A percentile compares a stretch with the other conserved stretches of the same genome.
phyloP scores from a whole-genome alignment of 2,113 vertebrate genomes.

The Takifugu flavidus region DNA sequence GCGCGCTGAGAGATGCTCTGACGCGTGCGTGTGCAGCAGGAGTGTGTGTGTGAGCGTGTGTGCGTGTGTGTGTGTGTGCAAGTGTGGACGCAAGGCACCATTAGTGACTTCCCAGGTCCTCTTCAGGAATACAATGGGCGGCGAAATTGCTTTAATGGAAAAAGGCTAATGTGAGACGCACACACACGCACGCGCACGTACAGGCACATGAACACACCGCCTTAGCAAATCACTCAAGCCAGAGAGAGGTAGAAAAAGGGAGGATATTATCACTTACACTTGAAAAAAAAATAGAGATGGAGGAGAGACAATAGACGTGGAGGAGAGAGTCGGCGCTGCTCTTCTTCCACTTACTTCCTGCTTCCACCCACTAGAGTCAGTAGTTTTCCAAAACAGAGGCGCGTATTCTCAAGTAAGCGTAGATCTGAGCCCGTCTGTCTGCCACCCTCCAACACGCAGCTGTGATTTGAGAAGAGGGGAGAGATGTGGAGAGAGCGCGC shows the following conservation, averaged over 20 bases:
- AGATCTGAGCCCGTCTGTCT: conserved; percentile 1
- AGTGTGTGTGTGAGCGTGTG: conserved; percentile 22
- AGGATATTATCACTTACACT: conserved; percentile 76
- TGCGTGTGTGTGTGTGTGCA: conserved; percentile 41
- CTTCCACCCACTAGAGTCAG: conserved; percentile 66
- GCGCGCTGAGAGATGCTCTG: conserved; percentile 66
- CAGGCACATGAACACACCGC: conserved; percentile 53
- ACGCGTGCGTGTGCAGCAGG: conserved; percentile 24
- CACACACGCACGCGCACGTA: conserved; percentile 31
- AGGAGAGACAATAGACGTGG: conserved; percentile 66
- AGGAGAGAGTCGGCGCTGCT: conserved; percentile 62
- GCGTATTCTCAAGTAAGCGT: conserved; percentile 25
- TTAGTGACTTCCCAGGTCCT: conserved; percentile 82
- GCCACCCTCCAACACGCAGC: conserved; percentile 28
- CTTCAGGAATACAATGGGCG: conserved; percentile 81
- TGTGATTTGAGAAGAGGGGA: conserved; percentile 20
- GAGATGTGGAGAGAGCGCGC: not conserved
- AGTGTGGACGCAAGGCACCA: conserved; percentile 75
- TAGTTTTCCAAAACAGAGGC: conserved; percentile 63
- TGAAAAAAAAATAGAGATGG: conserved; percentile 71
- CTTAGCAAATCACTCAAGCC: conserved; percentile 75
- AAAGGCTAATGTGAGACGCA: conserved; percentile 74
- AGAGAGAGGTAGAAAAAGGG: conserved; percentile 70
- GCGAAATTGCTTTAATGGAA: conserved; percentile 81
- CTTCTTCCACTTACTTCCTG: conserved; percentile 65